Evolutionary conservation across 23 tunicate species (phyloP).

Genomic region (Styela plicata): DNA sequence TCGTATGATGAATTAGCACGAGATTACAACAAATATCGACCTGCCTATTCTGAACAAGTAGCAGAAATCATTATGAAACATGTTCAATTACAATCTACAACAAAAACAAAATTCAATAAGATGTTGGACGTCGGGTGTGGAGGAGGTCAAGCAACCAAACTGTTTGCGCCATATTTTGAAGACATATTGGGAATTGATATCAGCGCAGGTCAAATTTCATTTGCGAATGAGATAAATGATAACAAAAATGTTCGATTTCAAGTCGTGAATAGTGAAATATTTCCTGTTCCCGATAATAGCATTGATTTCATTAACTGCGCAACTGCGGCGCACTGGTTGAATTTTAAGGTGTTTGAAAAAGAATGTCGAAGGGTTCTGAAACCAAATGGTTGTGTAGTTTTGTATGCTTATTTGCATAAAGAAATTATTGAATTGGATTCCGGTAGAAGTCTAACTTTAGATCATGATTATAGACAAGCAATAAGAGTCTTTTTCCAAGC

Average conservation of each 20-base stretch:
- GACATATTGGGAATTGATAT: not conserved
- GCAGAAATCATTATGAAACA: too few species aligned
- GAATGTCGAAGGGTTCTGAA: not conserved
- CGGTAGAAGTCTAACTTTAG: too few species aligned
- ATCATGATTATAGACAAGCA: too few species aligned
- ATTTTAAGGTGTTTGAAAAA: not conserved
- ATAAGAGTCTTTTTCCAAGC: too few species aligned
- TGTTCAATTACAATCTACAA: too few species aligned
- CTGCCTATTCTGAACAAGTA: too few species aligned
- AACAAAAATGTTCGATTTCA: not conserved
- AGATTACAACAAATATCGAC: too few species aligned
- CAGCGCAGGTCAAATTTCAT: not conserved
- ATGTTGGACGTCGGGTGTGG: constrained; percentile 19
- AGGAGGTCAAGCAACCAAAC: not conserved
- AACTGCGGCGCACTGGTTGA: not conserved
- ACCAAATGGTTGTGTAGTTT: constrained; percentile 1
- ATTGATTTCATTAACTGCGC: not conserved
- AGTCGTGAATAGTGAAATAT: not conserved
- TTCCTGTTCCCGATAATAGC: not conserved
- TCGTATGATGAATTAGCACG: too few species aligned
- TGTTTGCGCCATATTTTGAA: not conserved
- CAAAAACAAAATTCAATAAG: too few species aligned
- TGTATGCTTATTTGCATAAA: too few species aligned
- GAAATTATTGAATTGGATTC: too few species aligned
- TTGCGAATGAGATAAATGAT: not conserved